Percentiles rank a stretch among this genome's conserved stretches.
Conservation (phyloP, 2,113 vertebrate species). For the Scomber scombrus region DNA sequence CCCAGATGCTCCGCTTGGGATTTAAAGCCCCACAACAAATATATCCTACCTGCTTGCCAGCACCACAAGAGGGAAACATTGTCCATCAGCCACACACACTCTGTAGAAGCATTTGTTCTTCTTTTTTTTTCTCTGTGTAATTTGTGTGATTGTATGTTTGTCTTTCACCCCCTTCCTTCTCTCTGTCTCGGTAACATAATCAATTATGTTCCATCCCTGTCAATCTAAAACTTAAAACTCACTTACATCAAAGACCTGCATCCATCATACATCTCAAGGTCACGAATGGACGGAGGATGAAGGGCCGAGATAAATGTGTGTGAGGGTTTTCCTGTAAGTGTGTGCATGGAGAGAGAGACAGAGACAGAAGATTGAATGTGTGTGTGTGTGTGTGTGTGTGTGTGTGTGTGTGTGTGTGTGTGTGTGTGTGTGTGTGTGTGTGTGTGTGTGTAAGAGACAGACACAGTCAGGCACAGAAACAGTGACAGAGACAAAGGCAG, state of each 20-base stretch:
- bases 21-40: conserved; percentile 60
- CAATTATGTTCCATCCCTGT: conserved; percentile 71
- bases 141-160: conserved; percentile 71
- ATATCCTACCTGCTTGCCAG: conserved; percentile 69
- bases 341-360: conserved; percentile 31
- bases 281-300: conserved; percentile 69
- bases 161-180: conserved; percentile 38
- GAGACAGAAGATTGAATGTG: conserved; percentile 58
- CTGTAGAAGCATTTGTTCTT: conserved; percentile 27
- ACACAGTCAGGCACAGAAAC: conserved; percentile 55
- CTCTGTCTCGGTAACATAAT: conserved; percentile 65
- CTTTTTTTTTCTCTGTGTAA: conserved; percentile 30
- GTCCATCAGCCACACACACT: conserved; percentile 70
- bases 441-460: conserved; percentile 42
- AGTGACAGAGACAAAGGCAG: conserved; percentile 71
- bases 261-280: conserved; percentile 83
- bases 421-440: conserved; percentile 30
- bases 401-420: conserved; percentile 27
- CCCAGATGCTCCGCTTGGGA: conserved; percentile 48
- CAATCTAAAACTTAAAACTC: conserved; percentile 80
- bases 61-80: conserved; percentile 84
- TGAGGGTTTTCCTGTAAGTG: conserved; percentile 66
- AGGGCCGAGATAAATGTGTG: conserved; percentile 70
- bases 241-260: conserved; percentile 75
- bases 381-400: conserved; percentile 24